A percentile compares a stretch with the other conserved stretches of the same genome.
Conservation (phyloP, 2,888 invertebrate species). For the Morpho achilles region DNA sequence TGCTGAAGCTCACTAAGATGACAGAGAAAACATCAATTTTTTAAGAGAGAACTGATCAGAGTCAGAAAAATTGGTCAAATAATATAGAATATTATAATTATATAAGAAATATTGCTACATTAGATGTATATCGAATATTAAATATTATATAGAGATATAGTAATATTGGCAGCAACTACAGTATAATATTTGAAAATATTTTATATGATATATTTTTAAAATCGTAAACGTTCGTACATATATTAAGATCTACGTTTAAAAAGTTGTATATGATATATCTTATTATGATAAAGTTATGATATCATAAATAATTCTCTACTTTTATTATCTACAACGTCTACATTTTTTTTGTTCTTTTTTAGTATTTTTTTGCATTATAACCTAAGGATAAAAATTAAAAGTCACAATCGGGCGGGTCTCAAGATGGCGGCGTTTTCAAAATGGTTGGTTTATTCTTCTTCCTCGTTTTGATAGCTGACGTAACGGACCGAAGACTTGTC, state of each 20-base stretch:
- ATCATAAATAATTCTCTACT: conserved; percentile 20
- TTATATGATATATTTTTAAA: conserved; percentile 19
- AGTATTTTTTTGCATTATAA: conserved; percentile 1
- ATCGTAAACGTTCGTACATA: conserved; percentile 15
- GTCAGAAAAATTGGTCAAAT: conserved; percentile 27
- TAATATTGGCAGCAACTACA: conserved; percentile 46
- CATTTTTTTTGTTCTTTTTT: conserved; percentile 23
- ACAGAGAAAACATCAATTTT: background rate
- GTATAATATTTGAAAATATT: conserved; percentile 33
- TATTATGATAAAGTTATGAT: conserved; percentile 13
- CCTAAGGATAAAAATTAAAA: conserved; percentile 21
- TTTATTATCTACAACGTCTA: conserved; percentile 17
- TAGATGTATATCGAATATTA: conserved; percentile 33
- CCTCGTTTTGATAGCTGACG: conserved; percentile 96
- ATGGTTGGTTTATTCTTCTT: conserved; percentile 82
- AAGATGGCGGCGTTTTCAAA: conserved; percentile 45
- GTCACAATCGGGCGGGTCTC: conserved; percentile 37
- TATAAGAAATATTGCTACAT: conserved; percentile 6
- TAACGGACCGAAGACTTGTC: conserved; percentile 96
- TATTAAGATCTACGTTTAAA: conserved; percentile 5
- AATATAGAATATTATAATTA: conserved; percentile 14
- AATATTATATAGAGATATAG: conserved; percentile 35
- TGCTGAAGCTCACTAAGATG: conserved; percentile 8
- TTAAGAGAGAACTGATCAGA: conserved; percentile 16
- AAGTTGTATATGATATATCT: conserved; percentile 15